Percentiles rank a stretch among this genome's conserved stretches.
These are phyloP conservation scores for Scaeva pyrastri DNA, from an alignment of 2,888 invertebrate genomes.

Conservation along the genomic window DNA sequence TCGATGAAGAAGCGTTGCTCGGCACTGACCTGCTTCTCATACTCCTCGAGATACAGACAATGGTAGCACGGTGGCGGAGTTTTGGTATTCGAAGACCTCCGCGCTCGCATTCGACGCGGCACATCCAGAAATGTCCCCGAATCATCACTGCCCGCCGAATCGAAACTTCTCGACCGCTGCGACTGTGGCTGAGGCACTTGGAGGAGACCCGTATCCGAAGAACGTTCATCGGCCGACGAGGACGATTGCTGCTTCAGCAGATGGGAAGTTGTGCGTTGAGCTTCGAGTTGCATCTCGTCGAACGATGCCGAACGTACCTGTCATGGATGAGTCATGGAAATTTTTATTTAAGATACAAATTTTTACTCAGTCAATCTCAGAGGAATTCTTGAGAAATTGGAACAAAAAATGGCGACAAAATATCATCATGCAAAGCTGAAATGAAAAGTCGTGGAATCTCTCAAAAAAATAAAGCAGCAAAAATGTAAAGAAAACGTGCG, in stretches of 20 bases:
- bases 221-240: slow-evolving; percentile 83
- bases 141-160: slow-evolving; percentile 88
- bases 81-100: slow-evolving; percentile 87
- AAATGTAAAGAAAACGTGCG: too few relatives aligned
- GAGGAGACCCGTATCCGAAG: slow-evolving; percentile 84
- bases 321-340: slow-evolving; percentile 24
- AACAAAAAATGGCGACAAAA: slow-evolving; percentile 13
- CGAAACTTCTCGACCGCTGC: slow-evolving; percentile 92
- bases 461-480: background rate
- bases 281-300: slow-evolving; percentile 94
- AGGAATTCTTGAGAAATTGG: background rate
- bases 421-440: slow-evolving; percentile 55
- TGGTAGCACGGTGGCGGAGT: slow-evolving; percentile 90
- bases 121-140: slow-evolving; percentile 87
- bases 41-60: slow-evolving; percentile 91
- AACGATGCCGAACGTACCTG: slow-evolving; percentile 94
- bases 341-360: background rate
- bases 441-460: background rate
- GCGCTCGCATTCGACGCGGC: slow-evolving; percentile 87
- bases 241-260: slow-evolving; percentile 81
- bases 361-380: slow-evolving; percentile 15
- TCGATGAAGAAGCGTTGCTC: slow-evolving; percentile 82
- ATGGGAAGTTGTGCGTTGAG: slow-evolving; percentile 85
- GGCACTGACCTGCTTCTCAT: slow-evolving; percentile 86
- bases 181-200: slow-evolving; percentile 88